Conservation (phyloP, 2,797 vertebrate species). For the Phylloscopus collybita region DNA sequence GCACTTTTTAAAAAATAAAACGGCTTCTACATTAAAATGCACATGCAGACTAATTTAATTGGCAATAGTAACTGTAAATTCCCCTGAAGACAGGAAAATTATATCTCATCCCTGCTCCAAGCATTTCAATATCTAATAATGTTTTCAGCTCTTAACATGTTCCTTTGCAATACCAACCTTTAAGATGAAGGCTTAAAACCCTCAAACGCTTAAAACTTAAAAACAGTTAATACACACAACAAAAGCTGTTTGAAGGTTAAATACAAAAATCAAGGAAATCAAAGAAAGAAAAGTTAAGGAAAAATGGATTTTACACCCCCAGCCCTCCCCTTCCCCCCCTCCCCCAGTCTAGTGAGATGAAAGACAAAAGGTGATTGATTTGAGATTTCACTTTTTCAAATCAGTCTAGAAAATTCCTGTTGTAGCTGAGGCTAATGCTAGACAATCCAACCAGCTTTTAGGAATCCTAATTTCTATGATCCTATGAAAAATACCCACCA, state of each 20-base stretch:
- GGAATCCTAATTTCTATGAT: background rate
- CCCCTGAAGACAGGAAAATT: background rate
- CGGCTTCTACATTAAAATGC: background rate
- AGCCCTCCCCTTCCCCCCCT: accelerated
- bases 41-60: background rate
- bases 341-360: background rate
- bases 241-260: background rate
- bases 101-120: background rate
- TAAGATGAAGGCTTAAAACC: background rate
- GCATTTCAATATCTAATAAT: background rate
- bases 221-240: background rate
- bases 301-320: background rate
- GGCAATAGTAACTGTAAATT: background rate
- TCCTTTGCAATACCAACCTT: background rate
- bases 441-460: background rate
- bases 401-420: background rate
- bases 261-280: background rate
- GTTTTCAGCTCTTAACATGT: background rate
- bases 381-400: background rate
- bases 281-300: background rate
- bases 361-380: background rate
- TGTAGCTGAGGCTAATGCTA: background rate
- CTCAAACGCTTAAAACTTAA: background rate
- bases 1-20: background rate
- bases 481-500: background rate